Percentiles rank a stretch among this genome's conserved stretches.
phyloP scores from a whole-genome alignment of 2,797 vertebrate genomes.

The Craterocephalus amniculus region DNA sequence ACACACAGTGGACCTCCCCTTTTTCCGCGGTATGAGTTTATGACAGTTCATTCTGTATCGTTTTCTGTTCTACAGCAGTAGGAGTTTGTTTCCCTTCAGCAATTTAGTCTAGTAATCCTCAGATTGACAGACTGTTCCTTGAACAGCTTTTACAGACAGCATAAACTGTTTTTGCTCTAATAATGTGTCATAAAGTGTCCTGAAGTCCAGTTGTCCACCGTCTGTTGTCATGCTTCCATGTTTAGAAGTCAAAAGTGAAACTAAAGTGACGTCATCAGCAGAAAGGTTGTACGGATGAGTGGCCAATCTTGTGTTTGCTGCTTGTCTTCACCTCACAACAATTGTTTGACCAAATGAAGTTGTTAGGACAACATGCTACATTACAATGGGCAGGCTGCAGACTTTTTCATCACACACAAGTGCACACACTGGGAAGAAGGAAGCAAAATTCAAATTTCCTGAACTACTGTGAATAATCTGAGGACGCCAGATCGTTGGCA shows the following conservation, averaged over 20 bases:
- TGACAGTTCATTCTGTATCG: not conserved
- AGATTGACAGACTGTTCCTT: conserved; percentile 6
- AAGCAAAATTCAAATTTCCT: not conserved
- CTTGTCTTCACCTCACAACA: too few species aligned
- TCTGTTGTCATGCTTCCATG: not conserved
- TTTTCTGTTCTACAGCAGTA: not conserved
- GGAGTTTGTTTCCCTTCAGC: not conserved
- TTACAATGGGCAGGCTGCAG: too few species aligned
- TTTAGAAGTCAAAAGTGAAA: too few species aligned
- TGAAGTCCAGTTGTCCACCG: not conserved
- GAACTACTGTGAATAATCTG: too few species aligned
- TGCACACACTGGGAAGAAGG: too few species aligned
- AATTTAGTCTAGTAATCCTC: not conserved
- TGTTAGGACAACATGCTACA: too few species aligned
- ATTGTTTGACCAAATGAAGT: too few species aligned
- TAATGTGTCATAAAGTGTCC: not conserved
- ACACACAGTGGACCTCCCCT: conserved; percentile 10
- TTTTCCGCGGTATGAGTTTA: not conserved
- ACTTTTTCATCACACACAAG: too few species aligned
- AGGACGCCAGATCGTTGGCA: not conserved
- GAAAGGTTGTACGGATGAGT: too few species aligned
- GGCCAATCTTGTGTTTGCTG: too few species aligned
- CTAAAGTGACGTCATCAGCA: too few species aligned
- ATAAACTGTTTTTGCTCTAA: not conserved
- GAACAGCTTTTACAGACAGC: not conserved